phyloP scores from a whole-genome alignment of 2,113 vertebrate species.

The Ctenomys sociabilis region DNA sequence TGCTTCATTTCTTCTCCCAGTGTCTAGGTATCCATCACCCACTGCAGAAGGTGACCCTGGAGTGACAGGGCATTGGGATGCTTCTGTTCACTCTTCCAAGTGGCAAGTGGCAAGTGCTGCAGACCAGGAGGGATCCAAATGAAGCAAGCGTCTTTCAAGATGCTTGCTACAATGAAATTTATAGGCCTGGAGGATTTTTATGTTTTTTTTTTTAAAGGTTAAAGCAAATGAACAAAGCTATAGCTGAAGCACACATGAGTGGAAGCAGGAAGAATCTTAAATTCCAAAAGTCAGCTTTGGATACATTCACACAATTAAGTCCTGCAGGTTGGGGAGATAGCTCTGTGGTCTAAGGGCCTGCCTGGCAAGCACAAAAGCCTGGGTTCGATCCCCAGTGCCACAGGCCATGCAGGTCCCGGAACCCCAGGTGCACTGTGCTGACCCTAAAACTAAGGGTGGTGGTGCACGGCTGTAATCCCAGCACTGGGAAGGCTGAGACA shows the following conservation, averaged over 20 bases:
- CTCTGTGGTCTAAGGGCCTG: too few species aligned
- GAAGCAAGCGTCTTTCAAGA: neutral
- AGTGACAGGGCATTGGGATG: accelerated
- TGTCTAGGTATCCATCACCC: neutral
- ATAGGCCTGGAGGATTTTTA: neutral
- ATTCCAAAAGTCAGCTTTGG: constrained; percentile 32
- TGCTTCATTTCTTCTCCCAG: neutral
- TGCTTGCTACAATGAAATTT: neutral
- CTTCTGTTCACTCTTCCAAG: neutral
- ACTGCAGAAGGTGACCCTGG: neutral
- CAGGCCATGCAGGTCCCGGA: too few species aligned
- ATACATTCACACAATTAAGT: neutral
- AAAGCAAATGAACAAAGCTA: neutral
- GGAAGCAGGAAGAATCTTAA: neutral
- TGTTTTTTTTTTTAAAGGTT: neutral
- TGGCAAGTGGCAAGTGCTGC: neutral
- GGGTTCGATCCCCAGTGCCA: too few species aligned
- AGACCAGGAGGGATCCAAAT: neutral
- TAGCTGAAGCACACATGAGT: neutral
- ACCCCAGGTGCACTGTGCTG: too few species aligned
- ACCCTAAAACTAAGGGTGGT: too few species aligned
- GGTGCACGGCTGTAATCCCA: too few species aligned
- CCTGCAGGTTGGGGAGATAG: neutral
- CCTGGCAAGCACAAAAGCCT: too few species aligned
- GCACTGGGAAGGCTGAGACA: too few species aligned